Evolutionary conservation across 2,888 invertebrate genomes (phyloP).

Genomic region (Elysia crispata): DNA sequence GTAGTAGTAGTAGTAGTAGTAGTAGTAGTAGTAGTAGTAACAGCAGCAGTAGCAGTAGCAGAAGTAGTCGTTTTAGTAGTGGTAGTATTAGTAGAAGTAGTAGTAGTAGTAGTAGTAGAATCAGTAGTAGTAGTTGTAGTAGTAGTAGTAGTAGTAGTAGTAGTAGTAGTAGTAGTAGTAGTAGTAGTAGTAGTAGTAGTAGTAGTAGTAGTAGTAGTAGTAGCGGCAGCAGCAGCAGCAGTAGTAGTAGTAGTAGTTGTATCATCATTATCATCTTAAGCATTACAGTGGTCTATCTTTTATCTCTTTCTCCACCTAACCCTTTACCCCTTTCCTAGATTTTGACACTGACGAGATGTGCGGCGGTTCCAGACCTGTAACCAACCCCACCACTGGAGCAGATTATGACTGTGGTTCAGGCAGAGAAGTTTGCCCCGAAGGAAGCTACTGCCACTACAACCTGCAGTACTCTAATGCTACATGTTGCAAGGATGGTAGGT

Average conservation of each 20-base stretch:
- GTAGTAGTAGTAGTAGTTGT: too few species aligned
- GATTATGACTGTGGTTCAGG: conserved; percentile 91
- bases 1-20: conserved; percentile 43
- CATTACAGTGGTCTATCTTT: background rate
- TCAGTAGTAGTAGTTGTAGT: too few species aligned
- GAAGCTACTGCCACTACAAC: conserved; percentile 91
- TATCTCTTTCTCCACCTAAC: background rate
- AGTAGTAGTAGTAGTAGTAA: conserved; percentile 40
- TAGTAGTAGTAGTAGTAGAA: too few species aligned
- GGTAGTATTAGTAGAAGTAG: too few species aligned
- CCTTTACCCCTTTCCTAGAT: conserved; percentile 53
- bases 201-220: background rate
- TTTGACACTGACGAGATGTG: conserved; percentile 87
- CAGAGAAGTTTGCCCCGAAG: conserved; percentile 87
- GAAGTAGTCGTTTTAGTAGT: too few species aligned
- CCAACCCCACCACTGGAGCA: conserved; percentile 82
- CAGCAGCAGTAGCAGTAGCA: conserved; percentile 24
- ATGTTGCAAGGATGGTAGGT: conserved; percentile 90
- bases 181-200: background rate
- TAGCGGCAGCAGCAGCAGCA: too few species aligned
- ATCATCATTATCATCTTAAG: background rate
- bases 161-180: conserved; percentile 1
- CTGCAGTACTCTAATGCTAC: conserved; percentile 84
- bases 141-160: conserved; percentile 28
- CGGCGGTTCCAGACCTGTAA: conserved; percentile 88